These are phyloP conservation scores for Eulemur rubriventer DNA, from an alignment of 2,797 vertebrate genomes.

Conservation along the genomic window DNA sequence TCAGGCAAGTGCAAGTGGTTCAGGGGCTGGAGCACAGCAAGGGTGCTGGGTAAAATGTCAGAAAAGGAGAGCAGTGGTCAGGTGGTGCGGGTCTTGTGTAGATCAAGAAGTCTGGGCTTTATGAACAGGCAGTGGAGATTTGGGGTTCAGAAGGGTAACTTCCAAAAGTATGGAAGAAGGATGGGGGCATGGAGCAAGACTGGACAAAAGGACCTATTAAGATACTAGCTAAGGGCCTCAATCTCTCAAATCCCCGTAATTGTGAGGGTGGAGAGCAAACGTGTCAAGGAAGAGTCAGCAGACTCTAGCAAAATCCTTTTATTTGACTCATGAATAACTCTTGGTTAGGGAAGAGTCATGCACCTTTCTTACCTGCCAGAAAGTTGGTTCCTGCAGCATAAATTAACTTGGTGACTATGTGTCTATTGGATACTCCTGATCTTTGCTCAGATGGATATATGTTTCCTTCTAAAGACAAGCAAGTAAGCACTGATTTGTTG, in stretches of 20 bases:
- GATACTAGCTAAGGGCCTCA: not conserved
- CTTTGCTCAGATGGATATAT: not conserved
- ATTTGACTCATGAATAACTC: not conserved
- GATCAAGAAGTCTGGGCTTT: not conserved
- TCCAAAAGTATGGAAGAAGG: not conserved
- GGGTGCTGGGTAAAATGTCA: not conserved
- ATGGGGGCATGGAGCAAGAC: not conserved
- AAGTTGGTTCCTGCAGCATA: conserved; percentile 21
- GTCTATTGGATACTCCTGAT: not conserved
- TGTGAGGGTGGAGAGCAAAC: not conserved
- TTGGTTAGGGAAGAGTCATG: not conserved
- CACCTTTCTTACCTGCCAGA: not conserved
- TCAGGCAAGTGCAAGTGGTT: not conserved
- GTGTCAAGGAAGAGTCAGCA: not conserved
- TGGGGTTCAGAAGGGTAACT: conserved; percentile 30
- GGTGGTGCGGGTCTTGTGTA: not conserved
- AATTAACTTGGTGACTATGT: not conserved
- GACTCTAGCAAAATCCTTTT: not conserved
- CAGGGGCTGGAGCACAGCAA: not conserved
- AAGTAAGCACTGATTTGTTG: not conserved
- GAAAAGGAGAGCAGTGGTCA: not conserved
- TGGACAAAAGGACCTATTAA: not conserved
- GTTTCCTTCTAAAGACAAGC: not conserved
- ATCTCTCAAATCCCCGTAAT: not conserved
- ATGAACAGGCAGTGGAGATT: not conserved